Evolutionary conservation across 2,888 invertebrate species (phyloP), one percentile per base, ranked within the genome.

Genomic region (Uropetala carovei): DNA sequence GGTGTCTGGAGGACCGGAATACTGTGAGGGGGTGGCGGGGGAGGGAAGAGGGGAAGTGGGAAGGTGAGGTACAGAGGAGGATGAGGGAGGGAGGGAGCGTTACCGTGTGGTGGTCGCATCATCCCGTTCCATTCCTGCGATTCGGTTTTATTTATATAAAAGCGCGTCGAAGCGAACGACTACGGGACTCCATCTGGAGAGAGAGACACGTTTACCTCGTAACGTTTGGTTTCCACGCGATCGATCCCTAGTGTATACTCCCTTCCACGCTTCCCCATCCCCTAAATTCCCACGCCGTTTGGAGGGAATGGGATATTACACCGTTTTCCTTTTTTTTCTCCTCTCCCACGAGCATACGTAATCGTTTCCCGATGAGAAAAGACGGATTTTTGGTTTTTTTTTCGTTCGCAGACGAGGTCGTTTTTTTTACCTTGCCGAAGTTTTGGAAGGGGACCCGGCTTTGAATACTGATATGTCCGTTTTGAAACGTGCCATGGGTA

Each of bases 171-270:
- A 75, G 27, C 75, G 22, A 27, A 27, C 11, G 68, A 22, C 68
- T 43, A 43, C 5, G 68, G 68, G 27, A 27, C 75, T 75, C 75
- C 75, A 75, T 8, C 75, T 75, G 75, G 75, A 75, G 75, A 75
- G 22, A 75, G 75, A 75, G 75, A 75, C 75, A 75, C 75, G 22
- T 75, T 27, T n/a, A 22, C 18, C 75, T 27, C 22, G 7, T 75
- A 75, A 75, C 75, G 75, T 75, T 75, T 27, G 75, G 11, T 75
- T 75, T 27, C 75, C 75, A 75, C 75, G 75, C 75, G 75, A 75
- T 75, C 75, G 75, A 75, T 75, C 75, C 27, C 27, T 27, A 13
- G 3, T 43, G 75, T 22, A 75, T 27, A 13, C 22, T 75, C 75
- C 68, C 7, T 43, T 5, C 43, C 43, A 43, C 43, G 43, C 5